A percentile compares a stretch with the other conserved stretches of the same genome.
phyloP scores from a whole-genome alignment of 2,797 vertebrate genomes.

The Catamblyrhynchus diadema region DNA sequence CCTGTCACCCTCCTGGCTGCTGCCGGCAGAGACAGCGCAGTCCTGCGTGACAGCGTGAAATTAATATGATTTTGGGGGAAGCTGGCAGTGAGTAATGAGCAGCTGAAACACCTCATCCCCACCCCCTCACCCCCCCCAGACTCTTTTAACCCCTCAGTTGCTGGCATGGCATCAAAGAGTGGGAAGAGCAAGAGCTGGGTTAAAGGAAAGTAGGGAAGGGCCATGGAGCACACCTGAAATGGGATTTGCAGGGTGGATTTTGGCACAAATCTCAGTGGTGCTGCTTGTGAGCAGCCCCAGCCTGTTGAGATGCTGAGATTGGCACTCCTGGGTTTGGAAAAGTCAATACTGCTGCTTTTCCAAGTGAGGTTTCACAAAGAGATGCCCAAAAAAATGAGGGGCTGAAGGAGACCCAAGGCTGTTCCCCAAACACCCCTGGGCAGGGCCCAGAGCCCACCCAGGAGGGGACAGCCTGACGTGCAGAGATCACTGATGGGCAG shows the following conservation, averaged over 20 bases:
- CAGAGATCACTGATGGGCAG: neutral
- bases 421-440: neutral
- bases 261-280: neutral
- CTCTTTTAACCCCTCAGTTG: slow-evolving; percentile 41
- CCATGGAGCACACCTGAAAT: accelerated
- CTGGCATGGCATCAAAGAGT: neutral
- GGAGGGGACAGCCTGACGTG: neutral
- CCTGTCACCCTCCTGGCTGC: neutral
- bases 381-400: neutral
- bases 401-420: neutral
- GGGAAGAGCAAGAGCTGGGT: neutral
- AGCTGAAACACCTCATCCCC: slow-evolving; percentile 28
- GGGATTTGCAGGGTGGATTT: neutral
- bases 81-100: slow-evolving; percentile 70
- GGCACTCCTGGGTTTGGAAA: neutral
- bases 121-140: neutral
- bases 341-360: neutral
- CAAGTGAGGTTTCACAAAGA: neutral
- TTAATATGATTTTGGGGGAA: slow-evolving; percentile 65
- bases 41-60: slow-evolving; percentile 64
- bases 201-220: neutral
- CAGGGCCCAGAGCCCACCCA: neutral
- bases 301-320: accelerated
- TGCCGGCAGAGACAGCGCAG: slow-evolving; percentile 39
- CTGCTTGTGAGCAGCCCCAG: neutral